Evolutionary conservation across 2,113 vertebrate species (phyloP).

Genomic region (Hipposideros armiger): DNA sequence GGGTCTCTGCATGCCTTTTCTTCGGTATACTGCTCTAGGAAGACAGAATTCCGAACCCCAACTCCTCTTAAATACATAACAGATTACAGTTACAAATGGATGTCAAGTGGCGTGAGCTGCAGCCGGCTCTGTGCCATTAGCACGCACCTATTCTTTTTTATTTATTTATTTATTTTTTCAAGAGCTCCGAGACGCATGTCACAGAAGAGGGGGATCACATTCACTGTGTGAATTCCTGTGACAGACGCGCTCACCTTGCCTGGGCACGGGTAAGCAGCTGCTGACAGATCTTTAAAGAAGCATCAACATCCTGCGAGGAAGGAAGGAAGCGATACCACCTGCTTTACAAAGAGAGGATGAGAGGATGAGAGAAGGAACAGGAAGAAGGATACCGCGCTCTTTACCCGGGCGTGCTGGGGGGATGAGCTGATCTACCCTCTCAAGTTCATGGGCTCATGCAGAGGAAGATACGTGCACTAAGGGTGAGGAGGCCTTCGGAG

Average conservation of each 20-base stretch:
- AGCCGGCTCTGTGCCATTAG: background rate
- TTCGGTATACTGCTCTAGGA: background rate
- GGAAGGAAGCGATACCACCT: background rate
- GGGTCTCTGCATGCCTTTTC: background rate
- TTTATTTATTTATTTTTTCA: background rate
- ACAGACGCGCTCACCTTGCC: background rate
- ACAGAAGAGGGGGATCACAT: background rate
- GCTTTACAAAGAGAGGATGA: background rate
- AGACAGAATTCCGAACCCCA: background rate
- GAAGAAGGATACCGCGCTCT: background rate
- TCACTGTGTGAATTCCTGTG: background rate
- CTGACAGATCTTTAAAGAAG: background rate
- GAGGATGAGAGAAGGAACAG: background rate
- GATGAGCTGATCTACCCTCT: background rate
- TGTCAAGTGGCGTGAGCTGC: accelerated
- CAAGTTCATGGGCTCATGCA: accelerated
- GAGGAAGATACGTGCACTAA: background rate
- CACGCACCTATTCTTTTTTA: background rate
- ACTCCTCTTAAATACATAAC: background rate
- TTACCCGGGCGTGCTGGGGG: accelerated
- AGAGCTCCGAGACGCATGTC: accelerated
- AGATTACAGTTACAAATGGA: background rate
- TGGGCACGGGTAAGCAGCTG: background rate
- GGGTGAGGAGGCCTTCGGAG: background rate
- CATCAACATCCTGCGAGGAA: background rate